Percentiles rank a stretch among this genome's conserved stretches.
These are phyloP conservation scores for Cosmorhoe ocellata DNA, from an alignment of 2,888 invertebrate genomes.

Conservation along the genomic window DNA sequence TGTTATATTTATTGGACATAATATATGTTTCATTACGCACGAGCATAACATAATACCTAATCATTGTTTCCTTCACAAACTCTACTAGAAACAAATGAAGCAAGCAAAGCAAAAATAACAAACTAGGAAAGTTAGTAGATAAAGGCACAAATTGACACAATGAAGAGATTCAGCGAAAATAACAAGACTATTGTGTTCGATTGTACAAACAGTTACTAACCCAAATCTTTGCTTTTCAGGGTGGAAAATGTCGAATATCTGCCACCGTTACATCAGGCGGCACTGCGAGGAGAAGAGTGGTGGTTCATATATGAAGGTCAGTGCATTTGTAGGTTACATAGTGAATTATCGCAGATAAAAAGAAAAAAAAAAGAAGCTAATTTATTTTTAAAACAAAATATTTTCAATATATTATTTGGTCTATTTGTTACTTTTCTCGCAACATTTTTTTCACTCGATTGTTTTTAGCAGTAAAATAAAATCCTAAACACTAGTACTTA, in stretches of 20 bases:
- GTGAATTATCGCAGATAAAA: no score
- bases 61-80: background rate
- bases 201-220: conserved; percentile 19
- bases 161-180: conserved; percentile 26
- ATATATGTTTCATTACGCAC: no score
- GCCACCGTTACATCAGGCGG: conserved; percentile 68
- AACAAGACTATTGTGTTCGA: conserved; percentile 34
- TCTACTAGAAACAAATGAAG: conserved; percentile 14
- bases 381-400: no score
- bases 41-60: no score
- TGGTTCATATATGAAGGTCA: conserved; percentile 77
- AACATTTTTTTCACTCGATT: no score
- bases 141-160: conserved; percentile 26
- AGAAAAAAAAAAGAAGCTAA: no score
- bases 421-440: no score
- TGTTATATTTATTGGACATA: no score
- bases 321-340: background rate
- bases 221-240: conserved; percentile 57
- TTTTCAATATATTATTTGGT: no score
- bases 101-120: conserved; percentile 23
- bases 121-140: conserved; percentile 27
- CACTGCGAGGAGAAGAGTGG: conserved; percentile 65
- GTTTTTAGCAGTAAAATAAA: no score
- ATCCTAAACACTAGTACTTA: no score
- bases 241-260: conserved; percentile 73